Percentiles rank a stretch among this genome's conserved stretches.
Conservation (phyloP, 2,113 vertebrate genomes). For the Ciconia stormi region DNA sequence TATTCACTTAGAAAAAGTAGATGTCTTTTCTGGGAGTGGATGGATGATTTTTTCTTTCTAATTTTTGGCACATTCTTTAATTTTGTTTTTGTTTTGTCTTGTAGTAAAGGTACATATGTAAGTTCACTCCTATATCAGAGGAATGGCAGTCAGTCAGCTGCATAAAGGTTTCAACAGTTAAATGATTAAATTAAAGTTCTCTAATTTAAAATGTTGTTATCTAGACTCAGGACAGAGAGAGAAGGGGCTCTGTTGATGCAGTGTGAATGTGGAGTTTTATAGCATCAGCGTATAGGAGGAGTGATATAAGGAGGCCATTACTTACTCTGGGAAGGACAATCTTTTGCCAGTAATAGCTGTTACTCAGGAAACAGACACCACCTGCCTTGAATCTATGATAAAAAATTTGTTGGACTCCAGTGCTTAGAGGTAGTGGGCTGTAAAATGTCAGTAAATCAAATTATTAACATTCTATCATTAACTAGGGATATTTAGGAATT, state of each 20-base stretch:
- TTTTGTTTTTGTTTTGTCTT: not conserved
- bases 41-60: not conserved
- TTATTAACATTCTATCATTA: conserved; percentile 2
- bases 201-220: conserved; percentile 44
- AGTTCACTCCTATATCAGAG: not conserved
- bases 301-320: conserved; percentile 49
- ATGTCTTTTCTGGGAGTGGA: fast-evolving
- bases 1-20: not conserved
- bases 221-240: not conserved
- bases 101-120: not conserved
- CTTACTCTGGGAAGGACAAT: conserved; percentile 50
- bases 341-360: conserved; percentile 43
- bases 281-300: not conserved
- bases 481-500: not conserved
- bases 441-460: conserved; percentile 1
- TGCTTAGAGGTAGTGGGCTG: not conserved
- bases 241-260: not conserved
- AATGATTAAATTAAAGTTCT: conserved; percentile 42
- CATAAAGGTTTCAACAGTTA: not conserved
- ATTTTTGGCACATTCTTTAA: not conserved
- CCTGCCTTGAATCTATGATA: conserved; percentile 3
- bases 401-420: not conserved
- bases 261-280: conserved; percentile 34
- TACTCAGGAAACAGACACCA: conserved; percentile 49
- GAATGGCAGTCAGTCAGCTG: not conserved